Base-by-base conservation (phyloP, 1,140 invertebrate genomes). In the Platorchestia sp. region DNA sequence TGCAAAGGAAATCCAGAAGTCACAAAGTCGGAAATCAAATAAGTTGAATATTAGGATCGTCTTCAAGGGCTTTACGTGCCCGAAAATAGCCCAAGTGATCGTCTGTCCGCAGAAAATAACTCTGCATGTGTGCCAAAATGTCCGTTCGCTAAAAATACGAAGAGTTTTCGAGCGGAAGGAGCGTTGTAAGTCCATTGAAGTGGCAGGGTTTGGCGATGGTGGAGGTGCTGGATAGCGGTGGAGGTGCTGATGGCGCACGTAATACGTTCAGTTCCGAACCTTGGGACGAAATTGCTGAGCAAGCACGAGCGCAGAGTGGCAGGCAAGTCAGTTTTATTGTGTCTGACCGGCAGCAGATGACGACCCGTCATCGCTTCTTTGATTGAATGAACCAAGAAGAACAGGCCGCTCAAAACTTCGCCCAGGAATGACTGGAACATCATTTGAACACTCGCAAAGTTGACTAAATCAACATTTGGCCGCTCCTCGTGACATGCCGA, bases 371-470 rank as follows among this genome's bases (percentile, higher is more conserved):
- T 93, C 91, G 16, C 40, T 44, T 93, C 44, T 16, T 93, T 47
- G 43, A 93, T 45, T 93, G 91, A 93, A 45, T 93, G 91, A 93
- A 93, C 91, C 91, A 93, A 93, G 43, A 93, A 89, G 43, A 89
- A 89, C 36, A 36, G 36, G 41, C 87, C 87, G 87, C 87, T 44
- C 87, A 41, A 89, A 42, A 44, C n/a, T 75, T 42, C 87, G 41
- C 87, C 5, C 87, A 89, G 43, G 43, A 89, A 89, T 42, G 87
- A 42, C 87, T 41, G n/a, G 87, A 42, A 42, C 27, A 89, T 89
- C 87, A 43, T 89, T 89, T 14, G 86, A 89, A 5, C 41, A 89
- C 14, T 75, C 59, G 14, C 47, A 36, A 14, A 75, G 59, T 75
- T 22, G 1, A 75, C 59, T 75, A 75, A 75, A 75, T 75, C 59